Percentiles rank a stretch among this genome's conserved stretches.
Conservation (phyloP, 2,113 vertebrate species). For the Phyllostomus hastatus region DNA sequence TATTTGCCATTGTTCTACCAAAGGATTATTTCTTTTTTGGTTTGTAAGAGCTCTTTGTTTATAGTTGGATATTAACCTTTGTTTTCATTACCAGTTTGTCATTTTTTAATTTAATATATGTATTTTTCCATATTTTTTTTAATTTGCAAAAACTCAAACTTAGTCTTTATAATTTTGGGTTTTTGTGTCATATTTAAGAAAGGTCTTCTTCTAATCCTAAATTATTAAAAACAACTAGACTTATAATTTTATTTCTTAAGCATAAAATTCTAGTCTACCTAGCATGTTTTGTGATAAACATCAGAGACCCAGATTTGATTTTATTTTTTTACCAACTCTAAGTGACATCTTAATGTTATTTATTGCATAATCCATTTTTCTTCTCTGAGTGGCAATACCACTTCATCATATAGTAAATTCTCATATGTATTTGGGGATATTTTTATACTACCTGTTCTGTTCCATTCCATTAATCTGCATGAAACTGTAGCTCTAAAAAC, state of each 20-base stretch:
- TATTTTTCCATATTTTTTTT: neutral
- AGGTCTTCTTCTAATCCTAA: neutral
- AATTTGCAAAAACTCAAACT: neutral
- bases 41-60: neutral
- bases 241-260: constrained; percentile 3
- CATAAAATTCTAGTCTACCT: neutral
- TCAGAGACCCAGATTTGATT: neutral
- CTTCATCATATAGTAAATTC: neutral
- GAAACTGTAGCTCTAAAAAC: neutral
- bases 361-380: neutral
- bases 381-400: neutral
- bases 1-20: neutral
- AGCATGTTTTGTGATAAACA: neutral
- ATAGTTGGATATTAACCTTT: neutral
- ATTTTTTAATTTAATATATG: neutral
- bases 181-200: neutral
- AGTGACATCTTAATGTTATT: neutral
- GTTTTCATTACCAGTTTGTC: neutral
- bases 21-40: neutral
- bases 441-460: neutral
- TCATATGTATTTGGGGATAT: neutral
- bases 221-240: neutral
- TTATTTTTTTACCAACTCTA: neutral
- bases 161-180: neutral
- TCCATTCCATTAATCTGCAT: neutral